A percentile compares a stretch with the other conserved stretches of the same genome.
Evolutionary conservation across 2,888 invertebrate species (phyloP).

Genomic region (Nymphalis urticae): DNA sequence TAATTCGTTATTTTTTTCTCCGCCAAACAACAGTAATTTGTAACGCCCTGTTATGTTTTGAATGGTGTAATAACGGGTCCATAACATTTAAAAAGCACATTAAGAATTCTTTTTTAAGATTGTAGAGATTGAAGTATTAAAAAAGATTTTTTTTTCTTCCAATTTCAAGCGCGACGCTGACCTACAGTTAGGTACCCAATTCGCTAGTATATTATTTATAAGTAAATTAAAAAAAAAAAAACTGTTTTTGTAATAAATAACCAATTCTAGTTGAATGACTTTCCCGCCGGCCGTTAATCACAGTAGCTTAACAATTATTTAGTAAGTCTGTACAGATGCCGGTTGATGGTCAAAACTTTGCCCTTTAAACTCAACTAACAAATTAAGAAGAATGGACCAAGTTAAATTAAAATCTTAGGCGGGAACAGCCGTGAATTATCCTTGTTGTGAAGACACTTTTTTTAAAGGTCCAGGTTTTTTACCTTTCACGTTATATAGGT

Average conservation of each 20-base stretch:
- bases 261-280: conserved; percentile 12
- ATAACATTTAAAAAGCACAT: too few relatives aligned
- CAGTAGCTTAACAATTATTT: conserved; percentile 33
- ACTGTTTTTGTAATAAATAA: neutral
- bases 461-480: conserved; percentile 39
- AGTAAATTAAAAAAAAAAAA: too few relatives aligned
- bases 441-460: conserved; percentile 56
- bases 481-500: conserved; percentile 22
- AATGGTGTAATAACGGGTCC: too few relatives aligned
- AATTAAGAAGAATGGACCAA: conserved; percentile 77
- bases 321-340: conserved; percentile 24
- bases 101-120: too few relatives aligned
- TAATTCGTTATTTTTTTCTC: too few relatives aligned
- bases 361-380: conserved; percentile 60
- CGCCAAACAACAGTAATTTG: too few relatives aligned
- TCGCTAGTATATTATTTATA: too few relatives aligned
- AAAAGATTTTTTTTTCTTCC: too few relatives aligned
- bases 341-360: conserved; percentile 33
- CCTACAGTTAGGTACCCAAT: too few relatives aligned
- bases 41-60: too few relatives aligned
- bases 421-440: conserved; percentile 58
- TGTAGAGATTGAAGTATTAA: too few relatives aligned
- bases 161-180: too few relatives aligned
- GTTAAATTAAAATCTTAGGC: conserved; percentile 78
- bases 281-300: conserved; percentile 27